Base-by-base conservation (phyloP, 2,113 vertebrate species). In the Noturus placidus region DNA sequence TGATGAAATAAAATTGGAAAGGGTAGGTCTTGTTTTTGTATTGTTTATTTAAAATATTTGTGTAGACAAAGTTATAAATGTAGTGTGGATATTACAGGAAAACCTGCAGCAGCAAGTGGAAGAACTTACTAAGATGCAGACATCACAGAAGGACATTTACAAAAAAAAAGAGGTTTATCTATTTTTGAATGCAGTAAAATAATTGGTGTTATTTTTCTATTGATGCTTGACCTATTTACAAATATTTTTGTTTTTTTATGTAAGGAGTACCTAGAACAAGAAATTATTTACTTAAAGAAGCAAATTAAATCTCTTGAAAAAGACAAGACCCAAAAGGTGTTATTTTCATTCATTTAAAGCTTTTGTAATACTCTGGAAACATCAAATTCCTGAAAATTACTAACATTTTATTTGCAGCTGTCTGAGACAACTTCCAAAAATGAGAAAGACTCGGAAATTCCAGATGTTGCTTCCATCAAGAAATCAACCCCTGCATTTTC, bases 1-100 rank as follows among this genome's bases (percentile, higher is more conserved):
- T 92, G 93, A 95, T 91, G 90, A 84, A 87, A 93, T 95, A 93
- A 95, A 77, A 80, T 92, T 93, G 93, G 93, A 96, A 87, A 97
- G 94, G 93, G 97, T 97, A 88, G 84, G 78, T 74, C 5, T 67
- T 13, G 2, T 46, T 83, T 22, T 87, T 65, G 35, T 61, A 61
- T 27, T 88, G 14, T 86, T 86, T 35, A 76, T 83, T 7, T 69
- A 15, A 63, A 5, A 86, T n/a, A 59, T 83, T 8, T n/a, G n/a
- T 61, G 14, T 67, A 11, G 22, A 65, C 11, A 80, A 35, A 25
- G 10, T 35, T 57, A 5, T 72, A 72, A 86, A 14, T 17, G 27
- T 50, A 50, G 4, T 78, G 4, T 77, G 27, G 4, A 22, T 83
- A 65, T 42, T 83, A 63, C 74, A 95, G 93, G 87, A 91, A 91